Conservation (phyloP, 2,888 invertebrate species). For the Argyresthia goedartella region DNA sequence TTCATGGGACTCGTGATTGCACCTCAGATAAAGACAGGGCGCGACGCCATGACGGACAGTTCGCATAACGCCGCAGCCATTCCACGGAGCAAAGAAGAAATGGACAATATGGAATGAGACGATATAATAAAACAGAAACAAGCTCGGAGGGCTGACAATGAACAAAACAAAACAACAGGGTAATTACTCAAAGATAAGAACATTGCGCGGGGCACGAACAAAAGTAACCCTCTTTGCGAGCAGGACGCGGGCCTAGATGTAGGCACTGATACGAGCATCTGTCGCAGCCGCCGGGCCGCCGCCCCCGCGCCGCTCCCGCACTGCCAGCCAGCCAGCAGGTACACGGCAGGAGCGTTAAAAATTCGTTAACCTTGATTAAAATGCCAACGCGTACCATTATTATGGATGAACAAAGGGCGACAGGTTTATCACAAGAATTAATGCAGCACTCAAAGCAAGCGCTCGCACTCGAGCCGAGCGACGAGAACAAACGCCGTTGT, state of each 20-base stretch:
- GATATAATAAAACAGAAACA: constrained; percentile 30
- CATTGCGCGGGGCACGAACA: constrained; percentile 32
- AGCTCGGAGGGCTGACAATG: constrained; percentile 28
- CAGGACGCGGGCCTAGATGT: constrained; percentile 12
- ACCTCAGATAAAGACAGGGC: not conserved
- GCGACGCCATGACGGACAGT: not conserved
- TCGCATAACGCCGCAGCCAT: not conserved
- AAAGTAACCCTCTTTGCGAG: constrained; percentile 18
- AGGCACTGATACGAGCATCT: constrained; percentile 10
- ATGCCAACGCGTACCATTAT: constrained; percentile 32
- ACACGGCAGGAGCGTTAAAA: constrained; percentile 21
- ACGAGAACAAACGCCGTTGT: not conserved
- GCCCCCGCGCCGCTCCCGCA: constrained; percentile 18
- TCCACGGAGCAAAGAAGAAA: not conserved
- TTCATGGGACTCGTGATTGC: not conserved
- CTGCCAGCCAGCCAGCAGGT: constrained; percentile 15
- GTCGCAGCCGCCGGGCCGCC: constrained; percentile 18
- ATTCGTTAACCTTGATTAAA: constrained; percentile 44
- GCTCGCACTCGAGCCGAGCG: constrained; percentile 1
- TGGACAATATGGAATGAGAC: constrained; percentile 10
- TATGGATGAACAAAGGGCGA: constrained; percentile 33
- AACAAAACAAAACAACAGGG: constrained; percentile 43
- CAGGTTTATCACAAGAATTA: constrained; percentile 37
- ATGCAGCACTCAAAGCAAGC: constrained; percentile 12
- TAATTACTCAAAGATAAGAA: constrained; percentile 55